phyloP scores from a whole-genome alignment of 1,140 invertebrate species.

The Musca domestica region DNA sequence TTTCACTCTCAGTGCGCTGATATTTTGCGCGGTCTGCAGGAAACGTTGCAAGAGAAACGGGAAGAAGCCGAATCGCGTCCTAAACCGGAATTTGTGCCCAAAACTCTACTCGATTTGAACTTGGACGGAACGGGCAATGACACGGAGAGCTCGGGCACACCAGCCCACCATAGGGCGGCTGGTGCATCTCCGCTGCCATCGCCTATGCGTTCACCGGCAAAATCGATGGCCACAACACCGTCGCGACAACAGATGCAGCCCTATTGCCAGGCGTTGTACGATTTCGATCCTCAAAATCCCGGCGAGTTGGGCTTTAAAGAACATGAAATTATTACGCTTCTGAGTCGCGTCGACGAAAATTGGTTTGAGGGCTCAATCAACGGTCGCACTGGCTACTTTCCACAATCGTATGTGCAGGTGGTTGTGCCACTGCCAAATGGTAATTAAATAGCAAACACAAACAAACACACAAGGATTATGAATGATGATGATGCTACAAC shows the following conservation, averaged over 20 bases:
- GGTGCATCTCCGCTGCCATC: constrained; percentile 83
- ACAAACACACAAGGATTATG: constrained; percentile 10
- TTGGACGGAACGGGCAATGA: constrained; percentile 63
- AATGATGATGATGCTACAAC: constrained; percentile 1
- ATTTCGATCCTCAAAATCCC: constrained; percentile 96
- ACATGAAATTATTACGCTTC: constrained; percentile 88
- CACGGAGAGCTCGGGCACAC: constrained; percentile 52
- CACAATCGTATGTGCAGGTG: constrained; percentile 88
- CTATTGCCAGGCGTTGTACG: constrained; percentile 92
- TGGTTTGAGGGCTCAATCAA: constrained; percentile 89
- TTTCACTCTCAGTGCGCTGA: constrained; percentile 96
- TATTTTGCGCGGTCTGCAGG: constrained; percentile 79
- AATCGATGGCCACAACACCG: constrained; percentile 68
- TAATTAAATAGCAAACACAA: constrained; percentile 21
- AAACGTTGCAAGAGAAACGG: constrained; percentile 86
- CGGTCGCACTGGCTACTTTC: constrained; percentile 91
- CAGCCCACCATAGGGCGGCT: constrained; percentile 48
- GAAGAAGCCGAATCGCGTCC: constrained; percentile 86
- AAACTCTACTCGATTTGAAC: constrained; percentile 84
- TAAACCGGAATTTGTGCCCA: constrained; percentile 88
- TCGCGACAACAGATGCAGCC: constrained; percentile 60
- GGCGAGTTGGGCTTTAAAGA: constrained; percentile 94
- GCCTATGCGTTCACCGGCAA: constrained; percentile 84
- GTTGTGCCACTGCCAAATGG: constrained; percentile 74
- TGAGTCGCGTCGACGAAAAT: constrained; percentile 95